Conservation (phyloP, 2,113 vertebrate species). For the Neolamprologus longior region DNA sequence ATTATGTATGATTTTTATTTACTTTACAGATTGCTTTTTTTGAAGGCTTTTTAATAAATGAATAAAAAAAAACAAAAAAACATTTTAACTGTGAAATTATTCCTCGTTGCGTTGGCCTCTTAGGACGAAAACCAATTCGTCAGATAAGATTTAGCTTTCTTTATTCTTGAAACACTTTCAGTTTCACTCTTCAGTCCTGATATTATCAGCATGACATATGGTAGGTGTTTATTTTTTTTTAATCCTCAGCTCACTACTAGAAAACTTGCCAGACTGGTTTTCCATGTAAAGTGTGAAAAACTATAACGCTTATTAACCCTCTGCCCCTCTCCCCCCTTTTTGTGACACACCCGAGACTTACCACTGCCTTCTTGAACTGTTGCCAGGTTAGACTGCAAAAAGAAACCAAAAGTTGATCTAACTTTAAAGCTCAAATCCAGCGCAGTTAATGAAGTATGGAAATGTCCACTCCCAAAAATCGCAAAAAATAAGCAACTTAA, state of each 20-base stretch:
- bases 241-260: not conserved
- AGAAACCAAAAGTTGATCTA: not conserved
- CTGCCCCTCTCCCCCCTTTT: not conserved
- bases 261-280: not conserved
- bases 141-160: not conserved
- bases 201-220: not conserved
- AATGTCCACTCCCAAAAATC: not conserved
- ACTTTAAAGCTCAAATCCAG: not conserved
- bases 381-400: not conserved
- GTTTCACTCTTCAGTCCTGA: not conserved
- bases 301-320: not conserved
- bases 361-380: rapidly evolving
- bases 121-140: not conserved
- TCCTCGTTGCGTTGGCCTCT: not conserved
- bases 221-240: not conserved
- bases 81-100: slow-evolving; percentile 54
- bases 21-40: slow-evolving; percentile 49
- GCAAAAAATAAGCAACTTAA: not conserved
- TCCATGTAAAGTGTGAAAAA: not conserved
- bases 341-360: not conserved
- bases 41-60: slow-evolving; percentile 70
- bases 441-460: not conserved
- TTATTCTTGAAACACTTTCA: not conserved
- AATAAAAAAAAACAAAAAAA: slow-evolving; percentile 7
- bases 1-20: slow-evolving; percentile 64